Evolutionary conservation across 53 echinoderm and acorn worm genomes (phyloP).

Genomic region (Luidia sarsii): DNA sequence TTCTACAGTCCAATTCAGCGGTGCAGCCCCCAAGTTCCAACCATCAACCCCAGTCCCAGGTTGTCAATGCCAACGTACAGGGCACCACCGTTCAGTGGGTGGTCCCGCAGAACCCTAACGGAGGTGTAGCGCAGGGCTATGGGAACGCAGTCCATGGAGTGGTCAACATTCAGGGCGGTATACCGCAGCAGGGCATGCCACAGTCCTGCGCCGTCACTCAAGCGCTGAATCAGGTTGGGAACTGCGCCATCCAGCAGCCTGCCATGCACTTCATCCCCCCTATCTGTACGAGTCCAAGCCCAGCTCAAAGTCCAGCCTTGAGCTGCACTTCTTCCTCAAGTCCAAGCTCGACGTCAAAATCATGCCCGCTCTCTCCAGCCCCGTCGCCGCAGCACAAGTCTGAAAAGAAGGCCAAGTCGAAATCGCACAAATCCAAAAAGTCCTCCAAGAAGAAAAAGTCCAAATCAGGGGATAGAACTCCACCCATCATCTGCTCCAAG

Average conservation of each 20-base stretch:
- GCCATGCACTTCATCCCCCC: constrained; percentile 50
- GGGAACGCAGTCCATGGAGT: constrained; percentile 41
- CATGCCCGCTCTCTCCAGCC: constrained; percentile 10
- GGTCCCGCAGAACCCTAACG: constrained; percentile 47
- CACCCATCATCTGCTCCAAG: constrained; percentile 28
- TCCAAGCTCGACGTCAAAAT: constrained; percentile 29
- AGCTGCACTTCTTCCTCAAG: constrained; percentile 44
- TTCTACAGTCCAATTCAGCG: constrained; percentile 85
- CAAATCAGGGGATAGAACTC: constrained; percentile 26
- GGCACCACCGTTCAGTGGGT: constrained; percentile 36
- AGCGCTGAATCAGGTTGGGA: constrained; percentile 7
- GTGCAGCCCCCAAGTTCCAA: constrained; percentile 52
- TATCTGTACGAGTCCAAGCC: constrained; percentile 29
- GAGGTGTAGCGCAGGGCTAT: constrained; percentile 23
- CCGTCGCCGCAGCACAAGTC: constrained; percentile 37
- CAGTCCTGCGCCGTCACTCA: constrained; percentile 36
- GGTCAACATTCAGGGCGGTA: constrained; percentile 17
- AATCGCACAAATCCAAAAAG: constrained; percentile 51
- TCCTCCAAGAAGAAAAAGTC: constrained; percentile 55
- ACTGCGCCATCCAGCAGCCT: constrained; percentile 14
- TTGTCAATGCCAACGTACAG: constrained; percentile 41
- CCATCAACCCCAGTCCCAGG: constrained; percentile 33
- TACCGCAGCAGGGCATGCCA: constrained; percentile 17
- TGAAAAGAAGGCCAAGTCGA: constrained; percentile 42
- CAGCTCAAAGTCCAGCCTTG: constrained; percentile 37